Base-by-base conservation (phyloP, 2,113 vertebrate species). In the Corydoras sp. region DNA sequence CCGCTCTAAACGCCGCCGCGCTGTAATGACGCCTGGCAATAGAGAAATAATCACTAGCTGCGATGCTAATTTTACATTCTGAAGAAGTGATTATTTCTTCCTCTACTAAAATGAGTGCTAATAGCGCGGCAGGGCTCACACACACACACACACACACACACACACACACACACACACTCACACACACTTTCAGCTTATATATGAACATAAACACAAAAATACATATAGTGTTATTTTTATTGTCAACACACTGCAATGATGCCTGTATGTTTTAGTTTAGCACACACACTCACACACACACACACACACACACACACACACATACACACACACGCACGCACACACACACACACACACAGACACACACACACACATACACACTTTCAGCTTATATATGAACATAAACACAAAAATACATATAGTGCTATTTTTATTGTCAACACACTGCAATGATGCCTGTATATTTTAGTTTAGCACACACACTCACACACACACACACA, bases 31-130 rank as follows among this genome's bases (percentile, higher is more conserved):
- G 78, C 62, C 77, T 78, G 68, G 76, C 78, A 80, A 81, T 78
- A 82, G 82, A 81, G 69, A 77, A 82, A 82, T 83, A 73, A 78
- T 75, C 77, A 61, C 71, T 83, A 71, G 58, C 74, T 85, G 35
- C 69, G 73, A 79, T 72, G 76, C 73, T 69, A 81, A 86, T 73
- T 85, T 81, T 77, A 71, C 78, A 80, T 79, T 75, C 80, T 64
- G 48, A 79, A 58, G 75, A 85, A 77, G 82, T 84, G 82, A 86
- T 86, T 77, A 85, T 77, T 83, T 77, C 80, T 67, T 32, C 77
- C 75, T 80, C 68, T 69, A 74, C 69, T 76, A 24, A 75, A 73
- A 77, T 62, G 62, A 68, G 71, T 77, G 73, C 68, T 53, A 81
- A 83, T 69, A 69, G 71, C 65, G 30, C 61, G 71, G 66, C 59